Percentiles rank a stretch among this genome's conserved stretches.
These are phyloP conservation scores for Alexandromys fortis DNA, from an alignment of 2,113 vertebrate genomes.

Conservation along the genomic window DNA sequence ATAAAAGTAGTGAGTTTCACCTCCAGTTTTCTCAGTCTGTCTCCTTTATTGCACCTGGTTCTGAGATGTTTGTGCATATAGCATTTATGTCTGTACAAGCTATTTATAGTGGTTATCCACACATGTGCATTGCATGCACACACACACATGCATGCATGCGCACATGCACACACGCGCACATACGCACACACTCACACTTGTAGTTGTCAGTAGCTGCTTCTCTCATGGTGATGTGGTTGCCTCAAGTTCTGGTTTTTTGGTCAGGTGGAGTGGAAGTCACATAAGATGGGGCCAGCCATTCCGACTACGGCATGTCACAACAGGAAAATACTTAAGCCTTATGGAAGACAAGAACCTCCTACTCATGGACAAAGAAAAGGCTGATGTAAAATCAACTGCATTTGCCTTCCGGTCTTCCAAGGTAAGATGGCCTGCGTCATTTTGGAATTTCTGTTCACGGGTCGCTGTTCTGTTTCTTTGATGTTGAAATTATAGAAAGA, in stretches of 20 bases:
- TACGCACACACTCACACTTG: neutral
- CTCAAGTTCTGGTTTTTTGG: conserved; percentile 53
- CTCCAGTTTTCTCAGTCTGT: neutral
- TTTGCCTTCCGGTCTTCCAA: conserved; percentile 98
- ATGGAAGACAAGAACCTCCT: conserved; percentile 93
- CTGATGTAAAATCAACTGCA: conserved; percentile 95
- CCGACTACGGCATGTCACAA: conserved; percentile 96
- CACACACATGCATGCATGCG: too few relatives aligned
- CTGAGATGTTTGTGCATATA: neutral
- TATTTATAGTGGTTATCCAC: neutral
- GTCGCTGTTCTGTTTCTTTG: neutral
- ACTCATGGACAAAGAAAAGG: conserved; percentile 95
- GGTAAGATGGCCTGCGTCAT: conserved; percentile 82
- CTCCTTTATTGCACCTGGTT: neutral
- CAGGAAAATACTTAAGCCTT: conserved; percentile 96
- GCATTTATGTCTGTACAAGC: neutral
- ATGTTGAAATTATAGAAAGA: neutral
- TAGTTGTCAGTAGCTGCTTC: neutral
- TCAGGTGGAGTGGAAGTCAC: conserved; percentile 98
- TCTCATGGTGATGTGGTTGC: neutral
- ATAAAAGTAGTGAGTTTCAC: neutral
- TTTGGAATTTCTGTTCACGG: neutral
- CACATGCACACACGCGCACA: too few relatives aligned
- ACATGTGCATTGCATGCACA: too few relatives aligned
- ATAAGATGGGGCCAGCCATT: conserved; percentile 97